Percentiles rank a stretch among this genome's conserved stretches.
These are phyloP conservation scores for Cololabis saira DNA, from an alignment of 2,113 vertebrate species.

Conservation along the genomic window DNA sequence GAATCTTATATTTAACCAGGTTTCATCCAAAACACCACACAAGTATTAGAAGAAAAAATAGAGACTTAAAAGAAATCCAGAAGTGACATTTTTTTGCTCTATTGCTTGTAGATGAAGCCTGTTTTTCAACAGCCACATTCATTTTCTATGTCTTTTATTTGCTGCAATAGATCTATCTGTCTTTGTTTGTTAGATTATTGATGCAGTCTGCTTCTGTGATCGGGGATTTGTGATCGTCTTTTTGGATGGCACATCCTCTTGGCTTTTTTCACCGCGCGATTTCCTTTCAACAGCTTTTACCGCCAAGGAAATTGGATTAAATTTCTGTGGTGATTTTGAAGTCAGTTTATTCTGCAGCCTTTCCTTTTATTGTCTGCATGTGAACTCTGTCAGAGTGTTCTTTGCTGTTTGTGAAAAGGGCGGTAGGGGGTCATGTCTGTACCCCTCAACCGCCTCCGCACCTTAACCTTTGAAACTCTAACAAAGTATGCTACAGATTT, in stretches of 20 bases:
- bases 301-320: conserved; percentile 74
- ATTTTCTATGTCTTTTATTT: conserved; percentile 5
- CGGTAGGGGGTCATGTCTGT: neutral
- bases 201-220: conserved; percentile 31
- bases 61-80: neutral
- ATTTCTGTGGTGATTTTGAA: conserved; percentile 65
- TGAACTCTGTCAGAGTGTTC: conserved; percentile 20
- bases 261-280: conserved; percentile 55
- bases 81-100: neutral
- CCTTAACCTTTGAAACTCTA: conserved; percentile 40
- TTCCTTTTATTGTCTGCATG: conserved; percentile 38
- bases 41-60: neutral
- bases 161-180: neutral
- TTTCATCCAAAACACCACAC: too few relatives aligned
- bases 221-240: conserved; percentile 36
- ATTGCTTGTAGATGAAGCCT: neutral
- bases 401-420: conserved; percentile 8
- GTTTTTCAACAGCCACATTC: neutral
- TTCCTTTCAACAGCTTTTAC: conserved; percentile 42
- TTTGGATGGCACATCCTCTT: conserved; percentile 38
- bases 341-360: conserved; percentile 51
- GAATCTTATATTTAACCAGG: neutral
- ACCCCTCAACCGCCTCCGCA: neutral
- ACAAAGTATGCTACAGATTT: conserved; percentile 40
- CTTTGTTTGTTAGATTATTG: conserved; percentile 35